These are phyloP conservation scores for Coregonus sp. DNA, from an alignment of 2,797 vertebrate species.

Conservation along the genomic window DNA sequence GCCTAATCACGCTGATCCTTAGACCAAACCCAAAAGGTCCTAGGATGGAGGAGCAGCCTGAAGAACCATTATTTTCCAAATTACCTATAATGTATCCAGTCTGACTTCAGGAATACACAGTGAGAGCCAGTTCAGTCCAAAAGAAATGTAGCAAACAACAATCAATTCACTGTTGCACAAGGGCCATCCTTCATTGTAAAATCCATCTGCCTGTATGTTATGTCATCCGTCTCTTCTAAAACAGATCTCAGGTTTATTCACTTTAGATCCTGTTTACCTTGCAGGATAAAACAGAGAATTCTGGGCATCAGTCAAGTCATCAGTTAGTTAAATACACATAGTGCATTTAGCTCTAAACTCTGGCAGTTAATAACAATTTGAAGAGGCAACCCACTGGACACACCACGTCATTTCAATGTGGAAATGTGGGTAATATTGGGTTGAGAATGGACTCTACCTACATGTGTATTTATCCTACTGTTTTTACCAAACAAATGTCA, in stretches of 20 bases:
- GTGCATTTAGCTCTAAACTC: too few species aligned
- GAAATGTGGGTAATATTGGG: too few species aligned
- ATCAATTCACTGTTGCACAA: neutral
- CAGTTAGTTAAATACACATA: neutral
- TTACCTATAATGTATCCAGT: neutral
- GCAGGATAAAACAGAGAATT: neutral
- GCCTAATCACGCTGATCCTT: too few species aligned
- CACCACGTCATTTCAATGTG: too few species aligned
- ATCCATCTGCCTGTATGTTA: neutral
- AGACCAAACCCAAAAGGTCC: neutral
- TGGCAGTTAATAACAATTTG: too few species aligned
- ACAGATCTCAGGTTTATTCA: neutral
- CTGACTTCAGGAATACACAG: neutral
- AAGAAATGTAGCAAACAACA: neutral
- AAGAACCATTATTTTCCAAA: neutral
- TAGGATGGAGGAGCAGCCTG: neutral
- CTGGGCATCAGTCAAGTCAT: neutral
- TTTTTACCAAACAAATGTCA: too few species aligned
- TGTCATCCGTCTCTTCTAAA: neutral
- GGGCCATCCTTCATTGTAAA: neutral
- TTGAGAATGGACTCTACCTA: too few species aligned
- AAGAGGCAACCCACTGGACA: neutral
- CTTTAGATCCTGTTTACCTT: neutral
- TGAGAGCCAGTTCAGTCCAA: neutral
- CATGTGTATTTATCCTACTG: too few species aligned